phyloP scores from a whole-genome alignment of 1,140 invertebrate genomes.

The Drosophila ambigua region DNA sequence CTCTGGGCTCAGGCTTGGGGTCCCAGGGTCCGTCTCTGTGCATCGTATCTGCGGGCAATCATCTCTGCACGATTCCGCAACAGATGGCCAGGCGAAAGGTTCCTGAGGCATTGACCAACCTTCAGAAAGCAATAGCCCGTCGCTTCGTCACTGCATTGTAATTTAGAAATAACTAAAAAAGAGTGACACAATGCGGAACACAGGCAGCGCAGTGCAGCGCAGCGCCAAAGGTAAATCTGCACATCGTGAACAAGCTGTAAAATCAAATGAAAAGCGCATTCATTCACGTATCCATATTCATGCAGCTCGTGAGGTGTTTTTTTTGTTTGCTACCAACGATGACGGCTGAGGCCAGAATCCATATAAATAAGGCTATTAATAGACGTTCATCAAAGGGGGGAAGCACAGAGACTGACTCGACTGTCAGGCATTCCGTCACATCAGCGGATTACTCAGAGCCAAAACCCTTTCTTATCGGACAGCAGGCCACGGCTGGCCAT shows the following conservation, averaged over 20 bases:
- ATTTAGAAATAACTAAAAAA: slow-evolving; percentile 34
- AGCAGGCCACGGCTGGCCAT: neutral
- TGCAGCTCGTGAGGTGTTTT: slow-evolving; percentile 40
- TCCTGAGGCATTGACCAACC: slow-evolving; percentile 31
- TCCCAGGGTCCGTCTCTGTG: neutral
- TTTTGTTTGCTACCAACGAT: slow-evolving; percentile 17
- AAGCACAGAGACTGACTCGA: slow-evolving; percentile 9
- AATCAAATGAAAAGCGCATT: slow-evolving; percentile 20
- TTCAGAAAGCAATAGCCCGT: slow-evolving; percentile 45
- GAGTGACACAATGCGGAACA: slow-evolving; percentile 68
- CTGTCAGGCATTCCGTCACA: slow-evolving; percentile 1
- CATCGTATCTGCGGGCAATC: slow-evolving; percentile 47
- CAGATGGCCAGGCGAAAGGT: slow-evolving; percentile 58
- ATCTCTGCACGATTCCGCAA: slow-evolving; percentile 60
- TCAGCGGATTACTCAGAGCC: slow-evolving; percentile 22
- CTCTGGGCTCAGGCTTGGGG: slow-evolving; percentile 25
- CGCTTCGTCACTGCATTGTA: slow-evolving; percentile 11
- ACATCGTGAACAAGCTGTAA: slow-evolving; percentile 25
- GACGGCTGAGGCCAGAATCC: slow-evolving; percentile 39
- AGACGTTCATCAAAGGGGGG: slow-evolving; percentile 22
- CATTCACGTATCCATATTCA: slow-evolving; percentile 24
- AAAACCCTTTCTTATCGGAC: slow-evolving; percentile 14
- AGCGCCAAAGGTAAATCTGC: slow-evolving; percentile 27
- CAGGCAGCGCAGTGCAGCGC: neutral
- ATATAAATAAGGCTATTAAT: slow-evolving; percentile 45